Evolutionary conservation across 2,797 vertebrate species (phyloP).

Genomic region (Huso huso): DNA sequence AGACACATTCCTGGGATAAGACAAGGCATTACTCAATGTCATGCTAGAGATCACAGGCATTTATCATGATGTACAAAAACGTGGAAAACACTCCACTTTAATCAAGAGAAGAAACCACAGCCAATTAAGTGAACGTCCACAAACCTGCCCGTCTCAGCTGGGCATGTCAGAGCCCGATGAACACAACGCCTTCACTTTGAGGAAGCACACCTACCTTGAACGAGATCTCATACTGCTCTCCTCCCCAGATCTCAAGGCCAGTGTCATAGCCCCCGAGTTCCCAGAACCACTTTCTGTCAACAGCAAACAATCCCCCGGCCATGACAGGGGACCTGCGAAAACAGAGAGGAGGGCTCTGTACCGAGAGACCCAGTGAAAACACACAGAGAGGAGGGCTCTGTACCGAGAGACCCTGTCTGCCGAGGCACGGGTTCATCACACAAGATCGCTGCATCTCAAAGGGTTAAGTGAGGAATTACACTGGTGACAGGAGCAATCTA

Average conservation of each 20-base stretch:
- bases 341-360: conserved; percentile 20
- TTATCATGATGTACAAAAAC: neutral
- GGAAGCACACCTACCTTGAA: conserved; percentile 74
- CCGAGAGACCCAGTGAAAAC: no score
- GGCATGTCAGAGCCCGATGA: neutral
- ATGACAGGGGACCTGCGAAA: conserved; percentile 89
- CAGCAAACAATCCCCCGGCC: conserved; percentile 92
- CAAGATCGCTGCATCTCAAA: no score
- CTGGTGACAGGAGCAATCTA: no score
- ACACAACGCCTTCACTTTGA: no score
- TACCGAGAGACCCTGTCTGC: neutral
- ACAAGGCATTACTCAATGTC: neutral
- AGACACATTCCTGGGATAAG: no score
- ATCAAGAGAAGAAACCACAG: neutral
- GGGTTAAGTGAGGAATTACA: no score
- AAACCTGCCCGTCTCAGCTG: no score
- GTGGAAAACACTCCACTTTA: conserved; percentile 1
- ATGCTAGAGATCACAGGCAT: neutral
- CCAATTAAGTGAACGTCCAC: no score
- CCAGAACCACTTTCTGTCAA: conserved; percentile 97
- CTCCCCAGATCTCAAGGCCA: conserved; percentile 97
- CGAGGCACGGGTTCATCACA: no score
- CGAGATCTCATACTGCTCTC: conserved; percentile 96
- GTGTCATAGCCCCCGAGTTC: conserved; percentile 89
- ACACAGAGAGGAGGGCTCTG: no score